Evolutionary conservation across 2,888 invertebrate genomes (phyloP), one percentile per base, ranked within the genome.

Genomic region (Cancer borealis): DNA sequence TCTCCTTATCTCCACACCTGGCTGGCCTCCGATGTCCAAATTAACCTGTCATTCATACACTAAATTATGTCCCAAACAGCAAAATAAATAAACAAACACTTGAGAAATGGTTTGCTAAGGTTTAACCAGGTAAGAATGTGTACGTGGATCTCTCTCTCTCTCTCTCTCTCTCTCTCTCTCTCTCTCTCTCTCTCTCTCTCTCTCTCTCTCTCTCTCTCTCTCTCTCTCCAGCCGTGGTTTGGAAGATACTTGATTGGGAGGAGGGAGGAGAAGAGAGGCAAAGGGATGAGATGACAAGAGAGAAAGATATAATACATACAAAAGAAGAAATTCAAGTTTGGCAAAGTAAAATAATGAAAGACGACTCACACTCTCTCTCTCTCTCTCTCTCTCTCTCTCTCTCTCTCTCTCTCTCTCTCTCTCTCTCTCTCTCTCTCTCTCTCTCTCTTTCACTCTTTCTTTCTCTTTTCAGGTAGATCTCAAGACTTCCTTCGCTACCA

Each of bases 121-220:
- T 79, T 10, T 39, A 30, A 30, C 26, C 79, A 30, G 12, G 79
- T 26, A 79, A 79, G 79, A 79, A 26, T 30, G 54, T 54, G 54
- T 54, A 14, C 14, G 10, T 12, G n/a, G n/a, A n/a, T 5, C 10
- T 79, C 10, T 79, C 30, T 79, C 21, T 79, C 30, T 79, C 30
- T 79, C 73, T 21, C 73, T 5, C 10, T 79, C 10, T 79, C 30
- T 79, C 21, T 79, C 30, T 79, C 30, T 79, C 73, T 21, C 73
- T 73, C 26, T 73, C 73, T 79, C 30, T 79, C 79, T 30, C 12
- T 30, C 30, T 30, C 12, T 79, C 79, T n/a, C 30, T 79, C 30
- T 79, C 26, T 79, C 30, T 79, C 79, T 79, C 79, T 79, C 79
- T 79, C 79, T 79, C 79, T 79, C 79, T 79, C 79, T 79, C 79